phyloP scores from a whole-genome alignment of 1,140 invertebrate species.

The Drusus annulatus region DNA sequence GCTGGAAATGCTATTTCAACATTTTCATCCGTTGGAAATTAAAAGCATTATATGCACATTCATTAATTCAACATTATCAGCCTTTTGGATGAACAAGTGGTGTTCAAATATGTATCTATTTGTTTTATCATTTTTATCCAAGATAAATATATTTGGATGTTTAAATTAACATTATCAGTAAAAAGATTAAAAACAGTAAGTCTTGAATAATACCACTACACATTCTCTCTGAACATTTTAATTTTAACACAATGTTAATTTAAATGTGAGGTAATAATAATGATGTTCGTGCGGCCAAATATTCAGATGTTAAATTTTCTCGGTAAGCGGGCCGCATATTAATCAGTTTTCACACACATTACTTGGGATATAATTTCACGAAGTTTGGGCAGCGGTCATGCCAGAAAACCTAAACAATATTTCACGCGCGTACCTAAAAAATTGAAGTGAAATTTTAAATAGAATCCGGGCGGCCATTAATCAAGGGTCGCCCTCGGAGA shows the following conservation, averaged over 20 bases:
- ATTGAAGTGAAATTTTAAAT: conserved; percentile 41
- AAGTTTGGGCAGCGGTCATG: conserved; percentile 13
- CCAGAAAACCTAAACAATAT: conserved; percentile 29
- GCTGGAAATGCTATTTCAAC: too few species aligned
- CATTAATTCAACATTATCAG: too few species aligned
- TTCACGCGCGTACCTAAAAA: conserved; percentile 27
- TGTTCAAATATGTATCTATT: too few species aligned
- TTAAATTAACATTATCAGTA: too few species aligned
- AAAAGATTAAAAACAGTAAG: too few species aligned
- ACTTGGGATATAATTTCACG: background rate
- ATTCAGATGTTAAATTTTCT: conserved; percentile 8
- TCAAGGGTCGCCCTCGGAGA: conserved; percentile 40
- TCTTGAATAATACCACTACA: too few species aligned
- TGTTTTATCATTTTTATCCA: too few species aligned
- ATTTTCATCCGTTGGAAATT: too few species aligned
- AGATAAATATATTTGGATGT: too few species aligned
- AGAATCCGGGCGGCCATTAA: conserved; percentile 36
- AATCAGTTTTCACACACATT: conserved; percentile 20
- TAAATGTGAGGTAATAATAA: conserved; percentile 11
- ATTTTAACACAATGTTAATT: background rate
- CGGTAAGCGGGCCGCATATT: background rate
- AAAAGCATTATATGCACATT: too few species aligned
- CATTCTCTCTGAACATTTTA: background rate
- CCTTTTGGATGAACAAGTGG: too few species aligned
- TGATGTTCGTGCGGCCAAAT: background rate